These are phyloP conservation scores for Toxotes lorentzi DNA, from an alignment of 2,797 vertebrate genomes.

Conservation along the genomic window DNA sequence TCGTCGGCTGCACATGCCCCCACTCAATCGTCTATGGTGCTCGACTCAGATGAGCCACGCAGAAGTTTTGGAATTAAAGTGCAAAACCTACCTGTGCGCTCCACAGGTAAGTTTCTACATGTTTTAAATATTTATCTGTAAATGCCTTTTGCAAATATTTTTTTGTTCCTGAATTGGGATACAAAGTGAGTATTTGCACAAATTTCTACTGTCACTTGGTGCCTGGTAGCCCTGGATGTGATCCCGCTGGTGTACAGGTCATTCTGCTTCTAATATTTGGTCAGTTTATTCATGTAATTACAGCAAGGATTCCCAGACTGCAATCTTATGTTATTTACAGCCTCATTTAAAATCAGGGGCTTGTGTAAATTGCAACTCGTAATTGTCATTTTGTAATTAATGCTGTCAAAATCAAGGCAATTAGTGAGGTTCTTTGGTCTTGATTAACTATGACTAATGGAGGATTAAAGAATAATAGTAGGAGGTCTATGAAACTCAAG, in stretches of 20 bases:
- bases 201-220: neutral
- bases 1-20: conserved; percentile 94
- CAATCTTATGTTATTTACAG: neutral
- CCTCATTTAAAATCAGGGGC: neutral
- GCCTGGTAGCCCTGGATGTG: neutral
- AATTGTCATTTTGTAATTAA: conserved; percentile 2
- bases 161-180: neutral
- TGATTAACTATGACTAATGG: too few relatives aligned
- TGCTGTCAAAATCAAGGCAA: too few relatives aligned
- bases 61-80: conserved; percentile 99
- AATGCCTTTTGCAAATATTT: neutral
- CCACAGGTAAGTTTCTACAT: conserved; percentile 88
- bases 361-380: neutral
- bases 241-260: neutral
- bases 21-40: conserved; percentile 88
- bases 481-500: too few relatives aligned
- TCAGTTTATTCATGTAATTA: neutral
- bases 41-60: conserved; percentile 97
- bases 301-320: neutral
- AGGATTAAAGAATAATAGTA: too few relatives aligned
- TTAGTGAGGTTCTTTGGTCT: too few relatives aligned
- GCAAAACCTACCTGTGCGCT: conserved; percentile 97
- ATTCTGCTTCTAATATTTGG: conserved; percentile 11
- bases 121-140: neutral
- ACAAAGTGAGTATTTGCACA: neutral